Conservation (phyloP, 1,140 invertebrate genomes). For the Penaeus indicus region DNA sequence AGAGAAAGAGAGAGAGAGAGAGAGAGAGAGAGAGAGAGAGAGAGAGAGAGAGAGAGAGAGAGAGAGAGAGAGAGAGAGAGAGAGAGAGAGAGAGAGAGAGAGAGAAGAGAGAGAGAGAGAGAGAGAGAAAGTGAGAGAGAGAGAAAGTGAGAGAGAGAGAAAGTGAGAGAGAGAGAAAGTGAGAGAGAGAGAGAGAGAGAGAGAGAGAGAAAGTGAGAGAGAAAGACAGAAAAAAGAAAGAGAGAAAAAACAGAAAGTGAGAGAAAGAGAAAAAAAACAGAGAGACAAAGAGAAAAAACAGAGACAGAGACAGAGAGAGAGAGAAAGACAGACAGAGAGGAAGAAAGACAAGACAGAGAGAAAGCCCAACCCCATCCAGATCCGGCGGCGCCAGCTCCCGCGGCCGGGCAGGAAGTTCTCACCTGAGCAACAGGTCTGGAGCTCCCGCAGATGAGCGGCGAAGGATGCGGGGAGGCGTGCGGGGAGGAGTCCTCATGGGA, state of each 20-base stretch:
- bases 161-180: not conserved
- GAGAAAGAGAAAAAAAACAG: too few species aligned
- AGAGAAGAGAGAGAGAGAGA: not conserved
- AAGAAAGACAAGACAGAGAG: too few species aligned
- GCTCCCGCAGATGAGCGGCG: constrained; percentile 72
- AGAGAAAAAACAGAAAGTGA: too few species aligned
- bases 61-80: not conserved
- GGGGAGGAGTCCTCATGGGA: constrained; percentile 72
- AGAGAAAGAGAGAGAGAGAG: not conserved
- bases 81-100: not conserved
- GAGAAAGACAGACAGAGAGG: too few species aligned
- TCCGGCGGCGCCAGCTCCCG: too few species aligned
- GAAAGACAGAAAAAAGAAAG: too few species aligned
- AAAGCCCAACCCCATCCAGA: too few species aligned
- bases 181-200: not conserved
- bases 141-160: not conserved
- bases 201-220: constrained; percentile 42
- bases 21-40: not conserved
- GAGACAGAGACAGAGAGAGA: too few species aligned
- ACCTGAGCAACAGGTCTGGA: constrained; percentile 74
- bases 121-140: not conserved
- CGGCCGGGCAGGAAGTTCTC: not conserved
- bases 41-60: too few species aligned
- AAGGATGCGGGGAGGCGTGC: constrained; percentile 73
- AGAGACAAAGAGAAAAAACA: too few species aligned